Percentiles rank a stretch among this genome's conserved stretches.
These are phyloP conservation scores for Diphyllodes magnificus DNA, from an alignment of 2,113 vertebrate species.

Conservation along the genomic window DNA sequence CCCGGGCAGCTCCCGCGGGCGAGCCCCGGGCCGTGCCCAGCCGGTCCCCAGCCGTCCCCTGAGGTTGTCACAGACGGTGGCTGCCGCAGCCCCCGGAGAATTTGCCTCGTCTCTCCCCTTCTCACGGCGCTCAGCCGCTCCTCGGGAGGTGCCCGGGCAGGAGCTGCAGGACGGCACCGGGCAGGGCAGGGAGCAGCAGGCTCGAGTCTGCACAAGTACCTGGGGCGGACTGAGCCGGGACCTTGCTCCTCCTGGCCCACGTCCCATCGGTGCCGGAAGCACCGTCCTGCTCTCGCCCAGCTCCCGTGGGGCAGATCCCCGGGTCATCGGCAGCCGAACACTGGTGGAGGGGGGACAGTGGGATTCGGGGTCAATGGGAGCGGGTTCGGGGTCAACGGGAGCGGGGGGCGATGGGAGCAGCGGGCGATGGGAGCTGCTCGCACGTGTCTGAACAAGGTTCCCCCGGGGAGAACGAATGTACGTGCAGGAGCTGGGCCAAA, in stretches of 20 bases:
- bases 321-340: accelerated
- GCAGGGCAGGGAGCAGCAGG: neutral
- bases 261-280: accelerated
- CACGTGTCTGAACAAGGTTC: neutral
- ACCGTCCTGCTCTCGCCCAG: neutral
- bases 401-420: neutral
- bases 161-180: neutral
- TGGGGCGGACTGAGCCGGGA: accelerated
- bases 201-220: neutral
- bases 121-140: neutral
- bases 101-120: neutral
- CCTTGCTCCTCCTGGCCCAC: neutral
- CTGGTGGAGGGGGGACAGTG: accelerated
- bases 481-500: conserved; percentile 11
- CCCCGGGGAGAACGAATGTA: neutral
- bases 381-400: neutral
- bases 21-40: neutral
- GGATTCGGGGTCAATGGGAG: neutral
- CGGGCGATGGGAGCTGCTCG: neutral
- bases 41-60: neutral
- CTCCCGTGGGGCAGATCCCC: neutral
- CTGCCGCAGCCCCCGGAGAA: neutral
- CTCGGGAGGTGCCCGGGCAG: neutral
- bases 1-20: accelerated
- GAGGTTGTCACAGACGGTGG: neutral